Conservation (phyloP, 2,113 vertebrate genomes). For the Larimichthys polyactis region DNA sequence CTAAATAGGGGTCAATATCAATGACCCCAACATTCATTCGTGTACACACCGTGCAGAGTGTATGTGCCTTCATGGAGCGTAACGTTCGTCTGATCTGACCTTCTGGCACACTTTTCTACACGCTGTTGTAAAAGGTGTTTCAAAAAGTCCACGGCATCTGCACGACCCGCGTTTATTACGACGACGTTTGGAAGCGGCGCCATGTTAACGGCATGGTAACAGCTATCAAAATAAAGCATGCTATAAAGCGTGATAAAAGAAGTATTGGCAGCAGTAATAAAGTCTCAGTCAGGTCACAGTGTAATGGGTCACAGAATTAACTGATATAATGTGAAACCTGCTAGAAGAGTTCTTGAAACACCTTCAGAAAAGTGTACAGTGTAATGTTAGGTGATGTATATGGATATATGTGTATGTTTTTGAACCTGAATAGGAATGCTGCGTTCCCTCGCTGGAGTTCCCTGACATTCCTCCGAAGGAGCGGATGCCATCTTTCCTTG, state of each 20-base stretch:
- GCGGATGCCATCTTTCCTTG: constrained; percentile 92
- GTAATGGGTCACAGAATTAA: neutral
- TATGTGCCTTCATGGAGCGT: neutral
- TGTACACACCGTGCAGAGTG: neutral
- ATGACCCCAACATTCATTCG: neutral
- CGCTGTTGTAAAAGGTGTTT: no score
- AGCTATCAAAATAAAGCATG: neutral
- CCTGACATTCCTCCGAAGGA: constrained; percentile 94
- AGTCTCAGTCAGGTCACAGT: neutral
- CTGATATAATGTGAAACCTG: neutral
- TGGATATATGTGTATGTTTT: neutral
- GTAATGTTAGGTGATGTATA: neutral
- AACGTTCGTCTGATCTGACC: neutral
- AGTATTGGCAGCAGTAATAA: neutral
- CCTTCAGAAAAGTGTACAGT: neutral
- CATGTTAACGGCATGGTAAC: neutral
- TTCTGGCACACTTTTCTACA: no score
- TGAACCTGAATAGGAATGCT: constrained; percentile 96
- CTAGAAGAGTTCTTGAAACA: neutral
- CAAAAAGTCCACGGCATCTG: no score
- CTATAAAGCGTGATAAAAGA: neutral
- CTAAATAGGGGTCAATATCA: neutral
- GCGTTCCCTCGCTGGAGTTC: constrained; percentile 94
- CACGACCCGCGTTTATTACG: no score
- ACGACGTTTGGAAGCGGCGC: no score